phyloP scores from a whole-genome alignment of 2,888 invertebrate species.

The Drosophila trichaetosa region DNA sequence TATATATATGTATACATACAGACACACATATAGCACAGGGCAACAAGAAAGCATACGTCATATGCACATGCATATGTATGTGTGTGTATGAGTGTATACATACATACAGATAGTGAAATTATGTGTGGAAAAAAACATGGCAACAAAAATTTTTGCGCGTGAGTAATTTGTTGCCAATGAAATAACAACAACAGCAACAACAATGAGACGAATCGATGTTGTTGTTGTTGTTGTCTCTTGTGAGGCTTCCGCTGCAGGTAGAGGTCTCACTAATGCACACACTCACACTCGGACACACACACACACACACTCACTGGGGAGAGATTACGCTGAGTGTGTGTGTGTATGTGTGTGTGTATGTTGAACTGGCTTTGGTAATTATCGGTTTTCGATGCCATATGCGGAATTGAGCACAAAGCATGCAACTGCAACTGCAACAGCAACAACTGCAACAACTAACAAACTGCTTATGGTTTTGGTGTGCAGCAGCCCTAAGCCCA shows the following conservation, averaged over 20 bases:
- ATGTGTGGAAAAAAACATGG: constrained; percentile 64
- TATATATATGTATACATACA: neutral
- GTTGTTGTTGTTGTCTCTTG: constrained; percentile 60
- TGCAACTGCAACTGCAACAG: constrained; percentile 42
- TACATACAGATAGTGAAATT: constrained; percentile 64
- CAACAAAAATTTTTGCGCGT: constrained; percentile 76
- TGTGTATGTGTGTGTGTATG: constrained; percentile 12
- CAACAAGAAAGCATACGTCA: constrained; percentile 78
- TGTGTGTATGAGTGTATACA: neutral
- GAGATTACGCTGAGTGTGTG: constrained; percentile 39
- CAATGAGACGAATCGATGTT: constrained; percentile 18
- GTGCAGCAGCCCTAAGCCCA: constrained; percentile 64
- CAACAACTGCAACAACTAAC: constrained; percentile 17
- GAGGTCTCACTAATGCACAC: constrained; percentile 36
- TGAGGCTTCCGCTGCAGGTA: constrained; percentile 79
- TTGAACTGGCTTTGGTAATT: constrained; percentile 69
- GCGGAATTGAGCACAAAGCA: constrained; percentile 63
- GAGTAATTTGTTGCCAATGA: constrained; percentile 76
- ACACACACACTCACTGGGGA: constrained; percentile 4
- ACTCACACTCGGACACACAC: constrained; percentile 6
- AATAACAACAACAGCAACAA: constrained; percentile 26
- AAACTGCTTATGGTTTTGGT: constrained; percentile 29
- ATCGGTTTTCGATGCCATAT: constrained; percentile 82
- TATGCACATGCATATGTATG: constrained; percentile 25
- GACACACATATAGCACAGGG: constrained; percentile 36